Evolutionary conservation across 1,140 invertebrate genomes (phyloP), one percentile per base, ranked within the genome.

Genomic region (Bombus turneri): DNA sequence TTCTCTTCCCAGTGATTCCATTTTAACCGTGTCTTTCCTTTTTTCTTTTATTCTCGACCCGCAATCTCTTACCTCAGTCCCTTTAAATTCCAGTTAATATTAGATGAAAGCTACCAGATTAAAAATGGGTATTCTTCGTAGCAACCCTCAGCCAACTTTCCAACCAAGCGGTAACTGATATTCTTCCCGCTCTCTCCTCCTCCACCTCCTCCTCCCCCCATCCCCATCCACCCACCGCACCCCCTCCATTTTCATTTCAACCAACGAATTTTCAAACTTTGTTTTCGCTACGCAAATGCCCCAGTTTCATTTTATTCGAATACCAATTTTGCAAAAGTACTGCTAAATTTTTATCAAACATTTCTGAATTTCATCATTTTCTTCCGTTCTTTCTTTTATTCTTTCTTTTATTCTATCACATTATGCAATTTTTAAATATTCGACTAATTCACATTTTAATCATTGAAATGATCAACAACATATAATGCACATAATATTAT

Each of bases 41-140:
- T 74, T 43, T 25, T 66, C 13, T 78, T 84, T 78, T 68, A 71
- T 84, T 43, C 68, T 74, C 47, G 34, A 68, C 57, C 79, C 62
- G 57, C 79, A 57, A 76, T 59, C 53, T 82, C 66, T 92, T 69
- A 88, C 90, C 92, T 90, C 89, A 92, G 92, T 92, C 91, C 87
- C 83, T 91, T 92, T 84, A 88, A 89, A 85, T 91, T 91, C 81
- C 86, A 72, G 77, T 91, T 88, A 91, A 93, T 90, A 86, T 88
- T 82, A 83, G 83, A 85, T 86, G 89, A 92, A 92, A 92, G 90
- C 91, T 91, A 92, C 88, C 91, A 88, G 91, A 93, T 93, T 93
- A 92, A 94, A 93, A 94, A 90, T 92, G 90, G 88, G 87, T 91
- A 92, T 89, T 91, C 88, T 92, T 92, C 91, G 87, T 86, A 90